A percentile compares a stretch with the other conserved stretches of the same genome.
These are phyloP conservation scores for Sitta carolinensis DNA, from an alignment of 2,797 vertebrate genomes.

Conservation along the genomic window DNA sequence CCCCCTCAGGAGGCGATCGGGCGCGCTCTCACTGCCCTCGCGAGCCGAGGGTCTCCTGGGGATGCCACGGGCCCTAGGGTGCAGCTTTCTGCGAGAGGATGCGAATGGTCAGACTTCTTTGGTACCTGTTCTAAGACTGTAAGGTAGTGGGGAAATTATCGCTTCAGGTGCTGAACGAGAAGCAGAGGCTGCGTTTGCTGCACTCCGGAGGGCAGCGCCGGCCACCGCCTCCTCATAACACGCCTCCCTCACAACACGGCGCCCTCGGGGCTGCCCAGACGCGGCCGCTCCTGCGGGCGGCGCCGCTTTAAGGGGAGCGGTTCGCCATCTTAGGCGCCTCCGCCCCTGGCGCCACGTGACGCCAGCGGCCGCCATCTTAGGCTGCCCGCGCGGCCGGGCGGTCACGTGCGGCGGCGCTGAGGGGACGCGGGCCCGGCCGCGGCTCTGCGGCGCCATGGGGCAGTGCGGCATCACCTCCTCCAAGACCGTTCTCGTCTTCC, in stretches of 20 bases:
- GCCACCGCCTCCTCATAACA: accelerated
- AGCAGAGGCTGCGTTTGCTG: background rate
- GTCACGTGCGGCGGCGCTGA: slow-evolving; percentile 1
- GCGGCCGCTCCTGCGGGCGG: accelerated
- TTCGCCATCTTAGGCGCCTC: slow-evolving; percentile 55
- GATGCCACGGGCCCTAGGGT: accelerated
- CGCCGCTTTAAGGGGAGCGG: background rate
- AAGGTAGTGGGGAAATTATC: background rate
- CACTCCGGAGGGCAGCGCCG: accelerated
- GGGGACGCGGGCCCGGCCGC: background rate
- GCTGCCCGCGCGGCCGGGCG: background rate
- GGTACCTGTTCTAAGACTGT: background rate
- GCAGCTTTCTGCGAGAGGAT: background rate
- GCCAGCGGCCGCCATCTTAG: slow-evolving; percentile 42
- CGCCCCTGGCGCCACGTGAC: slow-evolving; percentile 33
- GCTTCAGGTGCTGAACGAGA: background rate
- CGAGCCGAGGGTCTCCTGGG: accelerated
- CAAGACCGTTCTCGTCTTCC: slow-evolving; percentile 96
- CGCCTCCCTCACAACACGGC: accelerated
- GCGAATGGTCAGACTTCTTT: background rate
- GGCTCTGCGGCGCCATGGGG: slow-evolving; percentile 78
- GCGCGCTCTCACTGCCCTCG: accelerated
- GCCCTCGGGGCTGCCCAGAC: accelerated
- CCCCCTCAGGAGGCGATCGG: accelerated
- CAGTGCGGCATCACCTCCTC: slow-evolving; percentile 98